A percentile compares a stretch with the other conserved stretches of the same genome.
Evolutionary conservation across 2,113 vertebrate species (phyloP).

Genomic region (Myrmecobius fasciatus): DNA sequence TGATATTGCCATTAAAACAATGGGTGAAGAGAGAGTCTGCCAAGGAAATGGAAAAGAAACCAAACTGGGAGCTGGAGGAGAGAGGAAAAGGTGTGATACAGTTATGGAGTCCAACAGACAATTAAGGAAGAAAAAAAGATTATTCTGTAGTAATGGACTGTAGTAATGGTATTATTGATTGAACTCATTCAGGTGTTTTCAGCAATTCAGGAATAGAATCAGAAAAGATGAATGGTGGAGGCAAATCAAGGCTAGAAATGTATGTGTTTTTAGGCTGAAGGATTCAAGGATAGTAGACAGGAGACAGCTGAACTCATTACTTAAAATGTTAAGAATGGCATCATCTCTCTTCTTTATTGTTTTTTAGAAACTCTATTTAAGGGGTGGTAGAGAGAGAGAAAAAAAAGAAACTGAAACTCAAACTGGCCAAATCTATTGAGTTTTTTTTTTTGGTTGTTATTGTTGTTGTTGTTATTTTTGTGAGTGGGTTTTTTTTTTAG

Average conservation of each 20-base stretch:
- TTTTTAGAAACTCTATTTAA: not conserved
- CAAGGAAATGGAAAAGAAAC: not conserved
- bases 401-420: constrained; percentile 8
- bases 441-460: not conserved
- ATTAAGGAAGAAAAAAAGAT: not conserved
- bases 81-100: not conserved
- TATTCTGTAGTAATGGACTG: not conserved
- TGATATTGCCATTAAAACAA: not conserved
- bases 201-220: not conserved
- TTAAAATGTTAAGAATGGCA: not conserved
- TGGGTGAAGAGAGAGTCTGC: not conserved
- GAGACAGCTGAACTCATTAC: not conserved
- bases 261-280: not conserved
- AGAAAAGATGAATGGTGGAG: not conserved
- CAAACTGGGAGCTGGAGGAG: not conserved
- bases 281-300: not conserved
- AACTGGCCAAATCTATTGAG: constrained; percentile 11
- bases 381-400: not conserved
- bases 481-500: not conserved
- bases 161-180: not conserved
- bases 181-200: not conserved
- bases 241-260: not conserved
- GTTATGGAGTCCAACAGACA: not conserved
- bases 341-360: not conserved
- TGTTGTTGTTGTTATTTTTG: no score